Evolutionary conservation across 2,113 vertebrate genomes (phyloP).

Genomic region (Pelecanus crispus): DNA sequence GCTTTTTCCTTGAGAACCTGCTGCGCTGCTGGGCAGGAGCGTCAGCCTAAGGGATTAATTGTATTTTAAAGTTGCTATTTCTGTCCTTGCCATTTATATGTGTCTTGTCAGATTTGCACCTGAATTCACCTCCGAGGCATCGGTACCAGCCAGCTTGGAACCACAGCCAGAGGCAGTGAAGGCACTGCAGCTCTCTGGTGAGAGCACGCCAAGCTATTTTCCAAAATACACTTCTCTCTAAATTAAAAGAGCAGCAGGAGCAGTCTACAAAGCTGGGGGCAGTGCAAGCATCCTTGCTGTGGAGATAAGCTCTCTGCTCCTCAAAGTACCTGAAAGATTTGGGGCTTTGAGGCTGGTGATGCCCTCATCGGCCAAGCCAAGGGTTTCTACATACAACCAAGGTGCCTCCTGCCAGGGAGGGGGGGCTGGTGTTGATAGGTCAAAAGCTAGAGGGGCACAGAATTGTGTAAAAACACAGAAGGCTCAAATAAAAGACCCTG

Average conservation of each 20-base stretch:
- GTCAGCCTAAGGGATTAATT: constrained; percentile 1
- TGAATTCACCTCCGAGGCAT: background rate
- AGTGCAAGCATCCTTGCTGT: background rate
- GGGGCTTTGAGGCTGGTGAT: background rate
- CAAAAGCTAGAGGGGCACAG: background rate
- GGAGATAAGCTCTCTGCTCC: background rate
- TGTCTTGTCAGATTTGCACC: constrained; percentile 50
- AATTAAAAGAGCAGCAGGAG: background rate
- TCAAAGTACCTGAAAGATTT: accelerated
- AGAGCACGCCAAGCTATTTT: background rate
- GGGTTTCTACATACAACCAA: background rate
- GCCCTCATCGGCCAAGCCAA: background rate
- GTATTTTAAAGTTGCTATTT: constrained; percentile 28
- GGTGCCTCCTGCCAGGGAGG: background rate
- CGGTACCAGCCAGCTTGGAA: background rate
- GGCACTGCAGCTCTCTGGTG: background rate
- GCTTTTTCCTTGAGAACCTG: background rate
- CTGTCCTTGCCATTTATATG: constrained; percentile 17
- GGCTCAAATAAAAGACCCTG: background rate
- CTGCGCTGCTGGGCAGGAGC: background rate
- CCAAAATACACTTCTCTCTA: background rate
- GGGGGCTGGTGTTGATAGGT: accelerated
- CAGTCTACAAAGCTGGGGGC: background rate
- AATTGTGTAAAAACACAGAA: background rate
- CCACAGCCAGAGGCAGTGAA: background rate